phyloP scores from a whole-genome alignment of 2,888 invertebrate species.

The Perithous albicinctus region DNA sequence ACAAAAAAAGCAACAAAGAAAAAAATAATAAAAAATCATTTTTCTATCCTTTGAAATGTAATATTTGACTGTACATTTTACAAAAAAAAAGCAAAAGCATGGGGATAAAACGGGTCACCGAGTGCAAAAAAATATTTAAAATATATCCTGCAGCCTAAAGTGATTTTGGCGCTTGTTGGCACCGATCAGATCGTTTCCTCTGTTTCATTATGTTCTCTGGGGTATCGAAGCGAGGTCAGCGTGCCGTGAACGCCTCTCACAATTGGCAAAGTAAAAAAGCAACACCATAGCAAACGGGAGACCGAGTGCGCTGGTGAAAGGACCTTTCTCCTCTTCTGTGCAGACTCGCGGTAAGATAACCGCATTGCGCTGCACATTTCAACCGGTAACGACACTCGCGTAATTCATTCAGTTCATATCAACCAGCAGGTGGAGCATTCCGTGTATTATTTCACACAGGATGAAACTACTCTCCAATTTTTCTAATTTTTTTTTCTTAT shows the following conservation, averaged over 20 bases:
- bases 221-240: constrained; percentile 41
- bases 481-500: no score
- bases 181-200: constrained; percentile 8
- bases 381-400: constrained; percentile 55
- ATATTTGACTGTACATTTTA: no score
- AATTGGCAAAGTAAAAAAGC: constrained; percentile 38
- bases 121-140: no score
- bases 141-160: not conserved
- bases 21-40: not conserved
- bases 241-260: constrained; percentile 48
- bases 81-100: no score
- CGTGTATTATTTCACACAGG: no score
- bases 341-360: constrained; percentile 42
- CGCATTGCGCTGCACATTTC: constrained; percentile 48
- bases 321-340: constrained; percentile 63
- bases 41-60: no score
- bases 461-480: no score
- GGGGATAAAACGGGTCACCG: no score
- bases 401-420: constrained; percentile 63
- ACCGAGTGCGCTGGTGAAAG: constrained; percentile 58
- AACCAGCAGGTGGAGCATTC: constrained; percentile 58
- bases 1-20: not conserved
- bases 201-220: constrained; percentile 16
- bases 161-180: constrained; percentile 4
- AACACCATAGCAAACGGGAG: constrained; percentile 3